Base-by-base conservation (phyloP, 1,140 invertebrate species). In the Ectropis grisescens region DNA sequence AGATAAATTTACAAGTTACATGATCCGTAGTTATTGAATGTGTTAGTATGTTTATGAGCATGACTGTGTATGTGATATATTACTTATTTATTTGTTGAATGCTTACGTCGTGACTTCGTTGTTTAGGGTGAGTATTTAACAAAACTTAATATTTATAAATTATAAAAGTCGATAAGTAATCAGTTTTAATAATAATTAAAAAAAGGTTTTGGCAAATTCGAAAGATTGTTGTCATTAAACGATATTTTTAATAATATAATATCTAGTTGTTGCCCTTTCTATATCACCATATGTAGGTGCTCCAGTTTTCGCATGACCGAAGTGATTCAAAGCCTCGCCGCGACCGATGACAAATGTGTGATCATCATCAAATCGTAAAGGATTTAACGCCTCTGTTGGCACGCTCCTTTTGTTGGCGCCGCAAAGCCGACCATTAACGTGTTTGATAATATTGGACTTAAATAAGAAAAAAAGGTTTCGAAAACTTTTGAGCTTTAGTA, bases 331-430 rank as follows among this genome's bases (percentile, higher is more conserved):
- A n/a, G 37, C 58, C 51, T 46, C 35, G n/a, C 48, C 50, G 23
- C 58, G 55, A 56, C 45, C 57, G 54, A 56, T 67, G 71, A 80
- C 69, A 72, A 74, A 76, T 58, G 58, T 60, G 58, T 67, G 55
- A 69, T 59, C 56, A 65, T 68, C 71, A 61, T 74, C 70, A 71
- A 74, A 75, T 80, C 70, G 75, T 75, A 74, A 78, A 74, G 75
- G 75, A 80, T 80, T 80, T 80, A 80, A 80, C 75, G 75, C 72
- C 72, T 80, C 66, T 49, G 70, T 80, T 80, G 62, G 71, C 75
- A 75, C 71, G 62, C 70, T 80, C 61, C 75, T 72, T 76, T 76
- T 76, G 71, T 76, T 74, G 66, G 59, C 36, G 52, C 48, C 61
- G 70, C 71, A 80, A 79, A 67, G 71, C 71, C 70, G 65, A 54